Percentiles rank a stretch among this genome's conserved stretches.
Evolutionary conservation across 92 coral and sea anemone species (phyloP).

Genomic region (Parazoanthus swiftii): DNA sequence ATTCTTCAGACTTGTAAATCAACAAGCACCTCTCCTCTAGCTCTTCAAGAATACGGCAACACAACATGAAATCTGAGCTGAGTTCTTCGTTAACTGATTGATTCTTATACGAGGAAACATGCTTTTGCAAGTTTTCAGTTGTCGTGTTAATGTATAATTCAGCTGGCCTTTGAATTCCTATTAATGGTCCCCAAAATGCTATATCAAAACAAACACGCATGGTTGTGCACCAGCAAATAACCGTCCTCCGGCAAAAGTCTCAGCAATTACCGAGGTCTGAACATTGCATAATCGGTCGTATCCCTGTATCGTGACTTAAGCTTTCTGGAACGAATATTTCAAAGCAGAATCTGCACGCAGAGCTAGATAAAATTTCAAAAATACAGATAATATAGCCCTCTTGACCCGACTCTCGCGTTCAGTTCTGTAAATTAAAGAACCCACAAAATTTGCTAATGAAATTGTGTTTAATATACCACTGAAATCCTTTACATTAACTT

Average conservation of each 20-base stretch:
- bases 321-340: background rate
- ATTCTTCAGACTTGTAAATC: background rate
- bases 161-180: background rate
- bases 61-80: background rate
- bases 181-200: background rate
- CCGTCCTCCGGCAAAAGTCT: background rate
- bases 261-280: background rate
- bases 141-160: background rate
- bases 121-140: background rate
- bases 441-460: background rate
- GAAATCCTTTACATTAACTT: background rate
- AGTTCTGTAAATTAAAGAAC: background rate
- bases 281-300: background rate
- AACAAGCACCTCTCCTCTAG: background rate
- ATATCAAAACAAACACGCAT: background rate
- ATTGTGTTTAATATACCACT: background rate
- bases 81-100: background rate
- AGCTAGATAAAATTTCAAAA: background rate
- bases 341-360: background rate
- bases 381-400: constrained; percentile 4
- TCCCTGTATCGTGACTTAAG: background rate
- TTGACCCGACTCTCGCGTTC: background rate
- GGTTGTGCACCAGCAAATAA: background rate
- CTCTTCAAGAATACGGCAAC: background rate
- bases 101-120: background rate